phyloP scores from a whole-genome alignment of 2,113 vertebrate genomes.

The Albula goreensis region DNA sequence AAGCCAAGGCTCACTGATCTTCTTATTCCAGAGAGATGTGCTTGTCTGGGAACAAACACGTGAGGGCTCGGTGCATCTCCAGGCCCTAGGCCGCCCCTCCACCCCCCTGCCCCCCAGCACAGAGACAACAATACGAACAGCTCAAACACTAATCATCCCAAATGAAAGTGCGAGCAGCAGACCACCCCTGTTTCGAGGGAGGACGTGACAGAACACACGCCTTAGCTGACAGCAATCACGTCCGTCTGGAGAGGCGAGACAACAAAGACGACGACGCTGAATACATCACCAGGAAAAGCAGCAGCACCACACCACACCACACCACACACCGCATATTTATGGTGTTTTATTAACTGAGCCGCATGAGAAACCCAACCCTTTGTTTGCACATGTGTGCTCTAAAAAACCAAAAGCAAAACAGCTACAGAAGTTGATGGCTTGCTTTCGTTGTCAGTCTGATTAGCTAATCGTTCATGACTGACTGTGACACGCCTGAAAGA shows the following conservation, averaged over 20 bases:
- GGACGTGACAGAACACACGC: slow-evolving; percentile 9
- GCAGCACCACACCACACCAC: background rate
- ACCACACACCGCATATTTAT: background rate
- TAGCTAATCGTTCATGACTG: background rate
- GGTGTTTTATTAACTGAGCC: background rate
- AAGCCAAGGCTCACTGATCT: background rate
- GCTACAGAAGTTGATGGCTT: background rate
- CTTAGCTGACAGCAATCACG: slow-evolving; percentile 9
- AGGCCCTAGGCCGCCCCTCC: slow-evolving; percentile 5
- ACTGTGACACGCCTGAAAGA: background rate
- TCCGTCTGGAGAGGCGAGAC: background rate
- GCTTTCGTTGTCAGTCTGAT: background rate
- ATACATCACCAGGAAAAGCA: background rate
- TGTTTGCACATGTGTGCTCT: background rate
- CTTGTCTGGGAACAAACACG: background rate
- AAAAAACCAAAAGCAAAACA: background rate
- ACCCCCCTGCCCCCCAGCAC: background rate
- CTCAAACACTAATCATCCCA: slow-evolving; percentile 29
- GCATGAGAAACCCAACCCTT: background rate
- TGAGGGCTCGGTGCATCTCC: background rate
- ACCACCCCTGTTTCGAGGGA: background rate
- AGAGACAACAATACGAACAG: slow-evolving; percentile 5
- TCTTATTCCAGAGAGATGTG: background rate
- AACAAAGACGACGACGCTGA: slow-evolving; percentile 10
- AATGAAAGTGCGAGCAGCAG: slow-evolving; percentile 27